Base-by-base conservation (phyloP, 1,140 invertebrate species). In the Frieseomelitta varia region DNA sequence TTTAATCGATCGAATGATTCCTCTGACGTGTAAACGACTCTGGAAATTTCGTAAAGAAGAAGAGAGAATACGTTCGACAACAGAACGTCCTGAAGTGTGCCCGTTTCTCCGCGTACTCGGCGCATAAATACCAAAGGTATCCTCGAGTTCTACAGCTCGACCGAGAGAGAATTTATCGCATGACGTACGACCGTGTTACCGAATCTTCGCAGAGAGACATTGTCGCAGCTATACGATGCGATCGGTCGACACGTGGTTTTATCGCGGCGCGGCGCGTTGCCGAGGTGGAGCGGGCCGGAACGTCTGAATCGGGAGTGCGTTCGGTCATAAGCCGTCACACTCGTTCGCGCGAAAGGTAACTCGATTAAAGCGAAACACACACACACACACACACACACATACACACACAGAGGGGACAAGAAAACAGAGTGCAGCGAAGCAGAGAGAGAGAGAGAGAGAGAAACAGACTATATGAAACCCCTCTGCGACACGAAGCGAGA, bases 301-400 rank as follows among this genome's bases (percentile, higher is more conserved):
- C 39, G 76, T 83, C 88, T 80, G 87, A 86, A 89, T 88, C 88
- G 87, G 63, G 86, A 79, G 83, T 85, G 88, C 87, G 88, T 88
- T 84, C 87, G 89, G 87, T 91, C 90, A 88, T 90, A 82, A 88
- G 88, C 83, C 78, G 85, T 8, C 78, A 30, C 53, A 73, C 47
- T 85, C 77, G 73, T 74, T 74, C 79, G 78, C 63, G 83, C 88
- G 65, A 79, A 81, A 84, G 88, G 88, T 90, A 90, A 89, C 87
- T 90, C 87, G 90, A 91, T 91, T 90, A 90, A 90, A 79, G 79
- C 83, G 80, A 85, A 83, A 65, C 27, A 30, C 15, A 65, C 27
- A 17, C 27, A 11, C 21, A 8, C 63, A 14, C 47, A 34, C n/a
- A 56, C 61, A 3, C 47, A 47, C n/a, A 51, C n/a, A 14, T 21